Evolutionary conservation across 2,113 vertebrate genomes (phyloP), one percentile per base, ranked within the genome.

Genomic region (Forbesichthys agassizii): DNA sequence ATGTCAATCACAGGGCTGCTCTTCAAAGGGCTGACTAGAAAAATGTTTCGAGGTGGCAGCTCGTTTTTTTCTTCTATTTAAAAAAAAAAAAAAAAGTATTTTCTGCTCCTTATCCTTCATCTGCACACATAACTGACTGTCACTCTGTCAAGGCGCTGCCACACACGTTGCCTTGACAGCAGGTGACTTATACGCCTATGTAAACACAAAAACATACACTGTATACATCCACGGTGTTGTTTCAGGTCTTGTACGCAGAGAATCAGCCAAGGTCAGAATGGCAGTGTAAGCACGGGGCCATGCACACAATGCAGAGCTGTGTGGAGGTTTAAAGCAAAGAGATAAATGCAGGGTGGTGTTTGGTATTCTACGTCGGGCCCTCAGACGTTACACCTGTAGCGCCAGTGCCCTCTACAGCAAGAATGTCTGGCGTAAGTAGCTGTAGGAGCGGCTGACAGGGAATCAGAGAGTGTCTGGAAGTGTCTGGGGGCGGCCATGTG

Each of bases 81-180:
- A 27, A 27, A 2, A 27, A 27, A 27, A 27, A 27, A 6, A 42
- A 4, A 42, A n/a, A n/a, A 1, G 56, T 33, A 0, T 54, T 77
- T 78, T 13, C 14, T 47, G 20, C 48, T 46, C 47, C 61, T 18
- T 33, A 66, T 59, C 66, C 62, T 62, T 68, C 75, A 72, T 78
- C 57, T 80, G 70, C 46, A 59, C 57, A 69, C 63, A 75, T 74
- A 71, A 66, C 74, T 80, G 62, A 66, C 79, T 84, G 74, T 83
- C 81, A 82, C 79, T 36, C 56, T 79, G 76, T 83, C 73, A 79
- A 59, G 73, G 53, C 7, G 12, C 48, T 42, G 69, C 74, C 36
- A 67, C 36, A 14, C 66, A 58, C 59, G 72, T 71, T 33, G 52
- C 47, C 4, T 53, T 64, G 27, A 54, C 48, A 70, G 75, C 61